Evolutionary conservation across 1,140 invertebrate genomes (phyloP), one percentile per base, ranked within the genome.

Genomic region (Copidosoma floridanum): DNA sequence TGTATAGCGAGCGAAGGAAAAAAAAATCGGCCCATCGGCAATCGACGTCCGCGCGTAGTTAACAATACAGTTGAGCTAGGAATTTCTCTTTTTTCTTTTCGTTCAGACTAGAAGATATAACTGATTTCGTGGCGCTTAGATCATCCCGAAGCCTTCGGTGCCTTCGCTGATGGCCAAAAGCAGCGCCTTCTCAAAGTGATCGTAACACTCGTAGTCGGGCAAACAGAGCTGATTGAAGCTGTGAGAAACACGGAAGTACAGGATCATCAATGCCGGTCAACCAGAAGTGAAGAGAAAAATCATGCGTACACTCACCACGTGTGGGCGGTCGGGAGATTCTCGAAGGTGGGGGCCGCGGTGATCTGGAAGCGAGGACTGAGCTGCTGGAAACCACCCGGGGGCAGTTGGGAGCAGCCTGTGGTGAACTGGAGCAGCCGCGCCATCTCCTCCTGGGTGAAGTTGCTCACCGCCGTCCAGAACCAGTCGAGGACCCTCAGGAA

Each of bases 201-300:
- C 94, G 77, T 95, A 97, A 68, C 85, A 88, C 70, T 96, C 93
- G 80, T 97, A 97, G 78, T 95, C 93, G 18, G 95, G 94, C 69
- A 98, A 83, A 81, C 94, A 97, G 40, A 98, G 85, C 80, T 97
- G 94, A 85, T 97, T 97, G 79, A 97, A 97, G 83, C 92, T 93
- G 80, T 65, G 65, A 68, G 68, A 71, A 59, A 32, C 18, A 8
- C 24, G n/a, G 21, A 44, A 11, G 14, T 50, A 35, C 24, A 16
- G 21, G 51, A 55, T 53, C 38, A 21, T 12, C n/a, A 38, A 18
- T 53, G 38, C 8, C 37, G 11, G 29, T 18, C 27, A 5, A 3
- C 11, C 14, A 14, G 26, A 50, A 41, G 60, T n/a, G 26, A 50
- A 27, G 3, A 37, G 64, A 60, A 50, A 37, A 37, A n/a, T n/a